Base-by-base conservation (phyloP, 1,140 invertebrate species). In the Sarcophaga bullata region DNA sequence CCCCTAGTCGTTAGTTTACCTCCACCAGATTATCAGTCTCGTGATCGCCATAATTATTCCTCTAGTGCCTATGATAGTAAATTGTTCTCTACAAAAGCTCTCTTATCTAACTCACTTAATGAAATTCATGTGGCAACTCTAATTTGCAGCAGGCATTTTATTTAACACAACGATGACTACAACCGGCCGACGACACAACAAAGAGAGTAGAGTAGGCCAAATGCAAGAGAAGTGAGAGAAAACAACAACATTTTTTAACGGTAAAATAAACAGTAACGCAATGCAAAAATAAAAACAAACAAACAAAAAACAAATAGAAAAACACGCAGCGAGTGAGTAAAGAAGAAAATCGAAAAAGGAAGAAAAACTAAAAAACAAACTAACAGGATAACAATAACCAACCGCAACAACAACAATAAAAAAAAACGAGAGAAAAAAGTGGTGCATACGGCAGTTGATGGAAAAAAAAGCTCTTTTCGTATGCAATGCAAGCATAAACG, bases 121-220 rank as follows among this genome's bases (percentile, higher is more conserved):
- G 8, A n/a, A 68, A 68, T 68, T 17, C 17, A 17, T 68, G n/a
- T 68, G 62, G 9, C 17, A n/a, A 68, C n/a, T 68, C n/a, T 58
- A 10, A 58, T 0, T 68, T 17, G 62, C 62, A 68, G 62, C 62
- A 68, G n/a, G 6, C 6, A 19, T 68, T 68, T 19, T 68, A 68
- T 19, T 37, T 37, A n/a, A 17, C 4, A 68, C 62, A 17, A 58
- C 54, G 11, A 13, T n/a, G 54, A 58, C 54, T 4, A 58, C 54
- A 58, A 19, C 62, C 62, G 62, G 62, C 62, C 62, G 19, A 68
- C 17, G 17, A 68, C 17, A 68, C 17, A 37, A 37, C 25, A 68
- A 50, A 49, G 8, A 78, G 75, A 78, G 75, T 78, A 78, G 75
- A 78, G 75, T 78, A 78, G 75, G 75, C 48, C 75, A 78, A 78